Conservation (phyloP, 2,888 invertebrate species). For the Tetranychus piercei region DNA sequence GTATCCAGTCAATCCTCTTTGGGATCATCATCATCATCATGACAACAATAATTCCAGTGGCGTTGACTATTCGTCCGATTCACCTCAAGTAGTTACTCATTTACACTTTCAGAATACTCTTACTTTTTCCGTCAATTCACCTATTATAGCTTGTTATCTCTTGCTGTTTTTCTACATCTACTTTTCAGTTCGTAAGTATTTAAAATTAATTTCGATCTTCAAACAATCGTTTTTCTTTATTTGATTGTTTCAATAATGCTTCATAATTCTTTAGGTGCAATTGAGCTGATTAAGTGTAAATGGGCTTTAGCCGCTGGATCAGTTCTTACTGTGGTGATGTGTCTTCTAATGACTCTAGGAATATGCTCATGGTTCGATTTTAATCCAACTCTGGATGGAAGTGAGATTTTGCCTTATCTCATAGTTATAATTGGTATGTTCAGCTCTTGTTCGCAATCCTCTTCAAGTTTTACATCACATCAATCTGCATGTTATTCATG, state of each 20-base stretch:
- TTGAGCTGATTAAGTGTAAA: conserved; percentile 76
- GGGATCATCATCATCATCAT: background rate
- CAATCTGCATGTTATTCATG: background rate
- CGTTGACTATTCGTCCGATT: background rate
- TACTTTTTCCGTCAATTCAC: conserved; percentile 62
- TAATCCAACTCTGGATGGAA: conserved; percentile 34
- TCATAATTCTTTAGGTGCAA: conserved; percentile 43
- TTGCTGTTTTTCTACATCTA: conserved; percentile 78
- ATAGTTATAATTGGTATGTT: conserved; percentile 68
- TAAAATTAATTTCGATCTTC: background rate
- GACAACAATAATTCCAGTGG: background rate
- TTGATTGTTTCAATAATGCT: background rate
- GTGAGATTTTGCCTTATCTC: conserved; percentile 82
- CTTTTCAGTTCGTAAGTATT: conserved; percentile 56
- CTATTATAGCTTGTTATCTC: conserved; percentile 61
- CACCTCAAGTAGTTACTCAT: conserved; percentile 37
- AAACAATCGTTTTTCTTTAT: background rate
- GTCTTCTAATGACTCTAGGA: conserved; percentile 70
- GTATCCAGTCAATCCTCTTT: conserved; percentile 13
- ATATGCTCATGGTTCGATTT: conserved; percentile 34
- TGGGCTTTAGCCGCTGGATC: conserved; percentile 69
- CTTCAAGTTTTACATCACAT: conserved; percentile 16
- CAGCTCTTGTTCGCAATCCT: conserved; percentile 27
- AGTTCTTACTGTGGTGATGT: conserved; percentile 56
- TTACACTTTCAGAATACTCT: conserved; percentile 78